Conservation (phyloP, 2,113 vertebrate species). For the Myotis yumanensis region DNA sequence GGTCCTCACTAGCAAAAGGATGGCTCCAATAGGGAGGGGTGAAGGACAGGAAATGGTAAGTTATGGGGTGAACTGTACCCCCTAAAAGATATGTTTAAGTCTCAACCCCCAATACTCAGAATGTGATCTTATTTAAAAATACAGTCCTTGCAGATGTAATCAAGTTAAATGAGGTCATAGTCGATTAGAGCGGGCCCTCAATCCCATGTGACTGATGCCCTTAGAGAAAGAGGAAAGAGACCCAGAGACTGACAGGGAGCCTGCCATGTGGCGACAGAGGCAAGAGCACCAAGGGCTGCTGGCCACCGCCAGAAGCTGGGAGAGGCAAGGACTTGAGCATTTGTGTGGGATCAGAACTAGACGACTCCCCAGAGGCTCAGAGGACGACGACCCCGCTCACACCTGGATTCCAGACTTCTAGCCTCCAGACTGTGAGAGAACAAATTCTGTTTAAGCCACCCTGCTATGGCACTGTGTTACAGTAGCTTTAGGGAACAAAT, state of each 20-base stretch:
- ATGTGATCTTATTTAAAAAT: neutral
- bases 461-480: neutral
- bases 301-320: neutral
- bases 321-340: neutral
- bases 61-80: neutral
- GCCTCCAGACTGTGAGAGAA: neutral
- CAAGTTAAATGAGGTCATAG: neutral
- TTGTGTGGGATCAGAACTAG: too few species aligned
- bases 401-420: too few species aligned
- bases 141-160: neutral
- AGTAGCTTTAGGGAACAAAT: neutral
- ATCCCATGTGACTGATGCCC: neutral
- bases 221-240: neutral
- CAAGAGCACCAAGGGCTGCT: rapidly evolving
- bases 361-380: neutral
- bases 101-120: neutral
- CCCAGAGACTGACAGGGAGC: neutral
- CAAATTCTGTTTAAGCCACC: neutral
- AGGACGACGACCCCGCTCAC: rapidly evolving
- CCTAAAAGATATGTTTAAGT: neutral
- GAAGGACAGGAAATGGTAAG: neutral
- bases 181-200: neutral
- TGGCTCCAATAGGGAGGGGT: too few species aligned
- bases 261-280: rapidly evolving
- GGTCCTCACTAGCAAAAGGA: neutral